Percentiles rank a stretch among this genome's conserved stretches.
These are phyloP conservation scores for Aricia agestis DNA, from an alignment of 1,140 invertebrate species.

Conservation along the genomic window DNA sequence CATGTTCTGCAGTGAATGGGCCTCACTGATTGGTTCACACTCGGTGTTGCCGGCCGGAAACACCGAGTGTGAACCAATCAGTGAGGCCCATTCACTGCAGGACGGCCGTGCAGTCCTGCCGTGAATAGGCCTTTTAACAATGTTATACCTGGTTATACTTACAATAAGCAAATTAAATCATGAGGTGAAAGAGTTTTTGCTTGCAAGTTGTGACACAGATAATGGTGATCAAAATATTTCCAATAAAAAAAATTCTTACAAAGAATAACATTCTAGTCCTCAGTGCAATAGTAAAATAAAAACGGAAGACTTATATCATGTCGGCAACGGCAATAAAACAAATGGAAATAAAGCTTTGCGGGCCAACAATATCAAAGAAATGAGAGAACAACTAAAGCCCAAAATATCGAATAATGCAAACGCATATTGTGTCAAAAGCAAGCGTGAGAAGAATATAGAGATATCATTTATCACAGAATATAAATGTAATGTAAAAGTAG, in stretches of 20 bases:
- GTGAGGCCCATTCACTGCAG: no score
- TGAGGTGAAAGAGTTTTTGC: slow-evolving; percentile 21
- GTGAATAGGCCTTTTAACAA: no score
- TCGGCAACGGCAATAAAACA: background rate
- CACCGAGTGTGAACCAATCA: no score
- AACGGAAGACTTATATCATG: background rate
- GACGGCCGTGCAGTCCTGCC: no score
- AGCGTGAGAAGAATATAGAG: slow-evolving; percentile 48
- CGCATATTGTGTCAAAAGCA: slow-evolving; percentile 31
- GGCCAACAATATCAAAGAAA: slow-evolving; percentile 28
- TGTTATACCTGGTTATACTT: slow-evolving; percentile 30
- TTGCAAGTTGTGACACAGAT: background rate
- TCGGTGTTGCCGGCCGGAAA: no score
- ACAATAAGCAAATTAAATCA: slow-evolving; percentile 49
- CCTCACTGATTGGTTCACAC: no score
- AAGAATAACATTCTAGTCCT: no score
- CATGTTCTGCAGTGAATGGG: no score
- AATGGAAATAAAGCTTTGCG: background rate
- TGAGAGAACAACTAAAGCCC: slow-evolving; percentile 24
- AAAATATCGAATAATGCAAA: slow-evolving; percentile 37
- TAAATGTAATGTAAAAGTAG: no score
- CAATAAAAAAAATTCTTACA: no score
- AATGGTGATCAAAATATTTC: no score
- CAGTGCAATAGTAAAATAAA: no score
- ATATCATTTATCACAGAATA: slow-evolving; percentile 28